Evolutionary conservation across 2,888 invertebrate species (phyloP).

Genomic region (Diarsia mendica): DNA sequence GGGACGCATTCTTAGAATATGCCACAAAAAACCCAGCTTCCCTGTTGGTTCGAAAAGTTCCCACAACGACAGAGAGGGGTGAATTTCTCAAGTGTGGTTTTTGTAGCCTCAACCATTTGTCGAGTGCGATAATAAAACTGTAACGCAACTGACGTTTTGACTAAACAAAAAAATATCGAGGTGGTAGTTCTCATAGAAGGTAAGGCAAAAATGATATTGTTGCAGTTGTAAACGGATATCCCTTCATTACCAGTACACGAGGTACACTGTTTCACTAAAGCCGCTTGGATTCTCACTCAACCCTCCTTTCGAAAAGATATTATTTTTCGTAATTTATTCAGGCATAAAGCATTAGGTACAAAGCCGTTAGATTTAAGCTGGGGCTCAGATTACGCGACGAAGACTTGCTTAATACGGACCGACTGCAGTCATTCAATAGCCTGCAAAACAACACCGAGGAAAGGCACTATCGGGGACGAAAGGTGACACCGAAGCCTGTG

Average conservation of each 20-base stretch:
- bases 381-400: conserved; percentile 84
- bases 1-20: conserved; percentile 81
- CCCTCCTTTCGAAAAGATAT: conserved; percentile 71
- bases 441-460: conserved; percentile 86
- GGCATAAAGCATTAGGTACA: conserved; percentile 82
- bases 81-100: conserved; percentile 87
- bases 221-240: conserved; percentile 54
- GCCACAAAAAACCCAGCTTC: conserved; percentile 79
- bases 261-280: conserved; percentile 48
- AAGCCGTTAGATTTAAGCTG: conserved; percentile 85
- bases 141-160: conserved; percentile 75
- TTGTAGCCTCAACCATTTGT: conserved; percentile 85
- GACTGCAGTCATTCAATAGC: conserved; percentile 88
- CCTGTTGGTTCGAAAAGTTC: conserved; percentile 82
- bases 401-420: conserved; percentile 85
- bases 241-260: conserved; percentile 46
- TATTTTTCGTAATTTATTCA: conserved; percentile 82
- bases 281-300: conserved; percentile 42
- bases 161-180: conserved; percentile 61
- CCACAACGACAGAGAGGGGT: conserved; percentile 87
- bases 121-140: conserved; percentile 84
- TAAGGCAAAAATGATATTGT: conserved; percentile 20
- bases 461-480: conserved; percentile 86
- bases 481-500: conserved; percentile 87
- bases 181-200: conserved; percentile 14